phyloP scores from a whole-genome alignment of 2,888 invertebrate genomes.

The Rotaria socialis region DNA sequence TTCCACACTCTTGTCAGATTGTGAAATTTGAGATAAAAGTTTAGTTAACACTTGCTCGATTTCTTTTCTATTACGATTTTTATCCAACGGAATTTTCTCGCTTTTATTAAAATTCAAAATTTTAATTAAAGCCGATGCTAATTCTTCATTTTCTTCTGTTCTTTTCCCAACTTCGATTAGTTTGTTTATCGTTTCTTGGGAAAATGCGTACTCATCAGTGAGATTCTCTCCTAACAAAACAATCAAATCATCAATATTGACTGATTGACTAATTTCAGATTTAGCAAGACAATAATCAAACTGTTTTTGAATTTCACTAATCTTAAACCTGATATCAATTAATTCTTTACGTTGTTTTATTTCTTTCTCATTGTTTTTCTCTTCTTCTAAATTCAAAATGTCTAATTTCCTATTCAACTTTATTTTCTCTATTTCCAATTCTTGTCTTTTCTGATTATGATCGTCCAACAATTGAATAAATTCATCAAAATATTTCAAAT shows the following conservation, averaged over 20 bases:
- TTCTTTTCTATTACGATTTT: neutral
- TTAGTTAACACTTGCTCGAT: neutral
- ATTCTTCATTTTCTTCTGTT: neutral
- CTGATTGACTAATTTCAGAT: neutral
- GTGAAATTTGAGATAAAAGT: neutral
- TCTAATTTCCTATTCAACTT: too few species aligned
- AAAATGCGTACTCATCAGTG: neutral
- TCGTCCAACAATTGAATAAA: neutral
- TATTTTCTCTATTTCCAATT: neutral
- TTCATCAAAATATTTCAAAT: neutral
- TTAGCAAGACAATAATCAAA: neutral
- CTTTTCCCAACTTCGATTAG: neutral
- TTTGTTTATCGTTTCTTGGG: neutral
- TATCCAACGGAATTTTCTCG: neutral
- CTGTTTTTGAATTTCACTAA: neutral
- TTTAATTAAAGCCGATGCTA: neutral
- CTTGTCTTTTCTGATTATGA: neutral
- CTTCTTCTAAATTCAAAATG: too few species aligned
- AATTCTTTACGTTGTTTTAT: neutral
- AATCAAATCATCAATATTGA: constrained; percentile 13
- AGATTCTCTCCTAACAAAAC: neutral
- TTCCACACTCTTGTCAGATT: neutral
- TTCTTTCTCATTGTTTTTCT: too few species aligned
- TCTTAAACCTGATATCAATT: neutral
- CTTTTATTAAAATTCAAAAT: neutral